Evolutionary conservation across 2,797 vertebrate genomes (phyloP), one percentile per base, ranked within the genome.

Genomic region (Pipistrellus nathusii): DNA sequence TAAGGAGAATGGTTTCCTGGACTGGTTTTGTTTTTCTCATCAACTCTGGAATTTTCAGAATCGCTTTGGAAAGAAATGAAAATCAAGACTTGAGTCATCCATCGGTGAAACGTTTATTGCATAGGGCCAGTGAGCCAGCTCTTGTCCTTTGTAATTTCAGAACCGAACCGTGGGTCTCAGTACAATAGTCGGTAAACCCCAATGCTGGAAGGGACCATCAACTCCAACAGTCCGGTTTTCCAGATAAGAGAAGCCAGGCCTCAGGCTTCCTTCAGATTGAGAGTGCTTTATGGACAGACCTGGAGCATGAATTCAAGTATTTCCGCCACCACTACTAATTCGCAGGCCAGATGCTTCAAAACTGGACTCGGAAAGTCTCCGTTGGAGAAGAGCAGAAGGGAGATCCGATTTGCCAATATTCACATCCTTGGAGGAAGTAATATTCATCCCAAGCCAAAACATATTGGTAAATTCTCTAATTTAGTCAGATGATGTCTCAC

Each of bases 401-500:
- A 93, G 83, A 95, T 90, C 95, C 82, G 73, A 71, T 96, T 96
- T 95, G 94, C 95, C 93, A 96, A 95, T 95, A 95, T 93, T 91
- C 95, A 57, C 68, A 90, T 93, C 91, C 88, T 96, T 94, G 78
- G 85, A 94, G 92, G 92, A 97, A 95, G 91, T 83, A 53, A 94
- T 94, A 95, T 95, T 90, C 80, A 80, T 73, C 69, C 48, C 83
- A 95, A 95, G 96, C 96, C 96, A 96, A 97, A 93, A 95, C 93
- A 96, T 95, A 97, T 94, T 96, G 97, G 96, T 96, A 96, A 97
- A 95, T 96, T 97, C 93, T 95, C 97, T 97, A 96, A 97, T 95
- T 96, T 94, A 97, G 96, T 97, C 94, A 88, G 88, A 96, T 97
- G 96, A 97, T 96, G 88, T 97, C 94, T 97, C 96, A 97, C 96